Evolutionary conservation across 1,140 invertebrate genomes (phyloP).

Genomic region (Phocides pigmalion): DNA sequence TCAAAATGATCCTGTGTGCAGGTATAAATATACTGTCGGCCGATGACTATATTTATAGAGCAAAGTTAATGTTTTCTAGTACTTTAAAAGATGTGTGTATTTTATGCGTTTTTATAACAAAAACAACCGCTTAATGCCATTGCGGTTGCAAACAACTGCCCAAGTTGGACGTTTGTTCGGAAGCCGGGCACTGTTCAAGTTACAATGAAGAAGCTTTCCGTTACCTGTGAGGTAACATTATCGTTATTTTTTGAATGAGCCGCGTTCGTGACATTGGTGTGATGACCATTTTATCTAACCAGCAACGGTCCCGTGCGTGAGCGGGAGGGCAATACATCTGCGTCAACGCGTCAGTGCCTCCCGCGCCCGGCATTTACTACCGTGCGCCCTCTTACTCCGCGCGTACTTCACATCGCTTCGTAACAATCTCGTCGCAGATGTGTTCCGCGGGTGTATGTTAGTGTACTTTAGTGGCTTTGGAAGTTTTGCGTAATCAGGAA

Average conservation of each 20-base stretch:
- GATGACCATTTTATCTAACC: slow-evolving; percentile 64
- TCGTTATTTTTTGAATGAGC: slow-evolving; percentile 48
- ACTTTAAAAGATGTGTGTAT: no score
- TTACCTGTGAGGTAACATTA: slow-evolving; percentile 35
- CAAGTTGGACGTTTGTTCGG: slow-evolving; percentile 1
- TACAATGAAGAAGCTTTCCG: slow-evolving; percentile 10
- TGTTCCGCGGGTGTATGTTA: slow-evolving; percentile 63
- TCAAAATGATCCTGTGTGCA: slow-evolving; percentile 34
- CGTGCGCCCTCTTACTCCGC: slow-evolving; percentile 50
- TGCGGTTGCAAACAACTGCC: slow-evolving; percentile 18
- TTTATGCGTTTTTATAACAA: background rate
- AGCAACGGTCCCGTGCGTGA: slow-evolving; percentile 51
- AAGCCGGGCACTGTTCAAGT: slow-evolving; percentile 5
- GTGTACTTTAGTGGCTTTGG: slow-evolving; percentile 56
- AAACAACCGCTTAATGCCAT: slow-evolving; percentile 13
- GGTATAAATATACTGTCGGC: slow-evolving; percentile 42
- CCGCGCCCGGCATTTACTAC: slow-evolving; percentile 63
- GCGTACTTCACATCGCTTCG: slow-evolving; percentile 42
- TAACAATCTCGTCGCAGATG: slow-evolving; percentile 45
- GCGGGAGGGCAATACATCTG: slow-evolving; percentile 56
- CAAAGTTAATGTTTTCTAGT: slow-evolving; percentile 15
- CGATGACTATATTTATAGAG: slow-evolving; percentile 13
- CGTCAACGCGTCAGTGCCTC: slow-evolving; percentile 59
- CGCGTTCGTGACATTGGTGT: slow-evolving; percentile 30
- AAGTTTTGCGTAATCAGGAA: slow-evolving; percentile 50